A percentile compares a stretch with the other conserved stretches of the same genome.
Conservation (phyloP, 2,888 invertebrate genomes). For the Nesidiocoris tenuis region DNA sequence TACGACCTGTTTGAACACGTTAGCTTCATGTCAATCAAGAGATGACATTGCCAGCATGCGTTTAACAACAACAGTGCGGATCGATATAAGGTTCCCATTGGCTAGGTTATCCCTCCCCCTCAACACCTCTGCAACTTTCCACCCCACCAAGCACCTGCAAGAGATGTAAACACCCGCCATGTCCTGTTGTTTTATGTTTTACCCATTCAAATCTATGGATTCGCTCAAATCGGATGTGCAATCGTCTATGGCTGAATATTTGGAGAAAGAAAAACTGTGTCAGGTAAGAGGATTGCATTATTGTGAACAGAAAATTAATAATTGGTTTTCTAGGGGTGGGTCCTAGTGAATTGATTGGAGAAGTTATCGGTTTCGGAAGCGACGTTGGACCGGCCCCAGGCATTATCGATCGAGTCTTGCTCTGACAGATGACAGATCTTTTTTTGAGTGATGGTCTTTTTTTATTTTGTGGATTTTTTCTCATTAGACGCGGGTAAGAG, state of each 20-base stretch:
- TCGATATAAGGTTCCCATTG: not conserved
- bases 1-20: too few relatives aligned
- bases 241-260: conserved; percentile 41
- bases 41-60: not conserved
- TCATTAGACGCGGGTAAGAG: too few relatives aligned
- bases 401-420: not conserved
- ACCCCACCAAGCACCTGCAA: too few relatives aligned
- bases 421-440: too few relatives aligned
- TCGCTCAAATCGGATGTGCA: conserved; percentile 29
- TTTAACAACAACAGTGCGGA: not conserved
- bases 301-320: too few relatives aligned
- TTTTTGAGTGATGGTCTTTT: too few relatives aligned
- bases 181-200: conserved; percentile 40
- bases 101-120: not conserved
- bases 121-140: not conserved
- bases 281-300: conserved; percentile 45
- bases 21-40: not conserved
- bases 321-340: not conserved
- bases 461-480: too few relatives aligned
- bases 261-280: conserved; percentile 44
- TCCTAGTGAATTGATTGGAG: not conserved
- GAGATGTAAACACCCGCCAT: conserved; percentile 16
- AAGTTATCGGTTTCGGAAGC: not conserved
- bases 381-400: not conserved
- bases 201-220: conserved; percentile 38